Conservation (phyloP, 2,797 vertebrate genomes). For the Tympanoctomys barrerae region DNA sequence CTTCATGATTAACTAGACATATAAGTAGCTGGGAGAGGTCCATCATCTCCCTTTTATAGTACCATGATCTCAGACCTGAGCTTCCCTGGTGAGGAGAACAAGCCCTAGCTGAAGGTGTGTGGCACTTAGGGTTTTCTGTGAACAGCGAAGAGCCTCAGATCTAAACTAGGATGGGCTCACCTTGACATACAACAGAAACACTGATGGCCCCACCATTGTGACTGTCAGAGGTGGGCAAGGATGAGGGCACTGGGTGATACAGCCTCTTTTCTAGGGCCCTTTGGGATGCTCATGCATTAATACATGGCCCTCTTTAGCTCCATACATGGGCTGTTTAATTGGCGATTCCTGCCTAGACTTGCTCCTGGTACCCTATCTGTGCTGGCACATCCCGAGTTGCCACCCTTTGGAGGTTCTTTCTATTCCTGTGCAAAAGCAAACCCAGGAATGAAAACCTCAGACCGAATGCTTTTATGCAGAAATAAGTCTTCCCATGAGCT, state of each 20-base stretch:
- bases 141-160: not conserved
- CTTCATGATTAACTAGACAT: too few relatives aligned
- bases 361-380: too few relatives aligned
- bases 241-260: not conserved
- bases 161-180: rapidly evolving
- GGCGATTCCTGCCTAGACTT: not conserved
- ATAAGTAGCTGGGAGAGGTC: too few relatives aligned
- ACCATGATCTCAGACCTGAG: not conserved
- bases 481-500: not conserved
- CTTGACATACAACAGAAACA: not conserved
- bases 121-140: not conserved
- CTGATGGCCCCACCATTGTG: not conserved
- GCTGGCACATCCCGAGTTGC: not conserved
- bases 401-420: not conserved
- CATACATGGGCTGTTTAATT: not conserved
- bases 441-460: not conserved
- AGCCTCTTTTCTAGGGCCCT: not conserved
- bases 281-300: rapidly evolving
- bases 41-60: too few relatives aligned
- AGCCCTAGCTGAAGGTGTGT: not conserved
- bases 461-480: too few relatives aligned
- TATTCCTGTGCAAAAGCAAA: not conserved
- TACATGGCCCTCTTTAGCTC: not conserved
- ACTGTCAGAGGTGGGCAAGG: not conserved
- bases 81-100: not conserved